phyloP scores from a whole-genome alignment of 2,113 vertebrate genomes.

The Xenopus borealis region DNA sequence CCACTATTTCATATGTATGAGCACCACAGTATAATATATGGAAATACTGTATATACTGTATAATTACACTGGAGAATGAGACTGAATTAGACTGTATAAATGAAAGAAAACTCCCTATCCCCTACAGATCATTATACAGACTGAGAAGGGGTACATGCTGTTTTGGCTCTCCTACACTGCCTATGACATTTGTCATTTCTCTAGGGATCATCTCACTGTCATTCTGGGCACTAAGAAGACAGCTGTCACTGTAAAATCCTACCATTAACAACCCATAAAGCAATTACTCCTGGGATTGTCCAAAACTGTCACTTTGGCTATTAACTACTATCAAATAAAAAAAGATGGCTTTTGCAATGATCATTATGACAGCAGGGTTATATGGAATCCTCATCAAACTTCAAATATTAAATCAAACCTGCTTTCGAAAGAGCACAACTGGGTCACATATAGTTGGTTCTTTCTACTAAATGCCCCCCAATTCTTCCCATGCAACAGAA shows the following conservation, averaged over 20 bases:
- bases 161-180: constrained; percentile 9
- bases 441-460: too few relatives aligned
- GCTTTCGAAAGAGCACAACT: too few relatives aligned
- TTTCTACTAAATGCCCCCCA: too few relatives aligned
- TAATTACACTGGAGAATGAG: constrained; percentile 8
- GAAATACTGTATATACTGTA: constrained; percentile 13
- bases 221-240: constrained; percentile 22
- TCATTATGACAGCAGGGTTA: constrained; percentile 7
- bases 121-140: constrained; percentile 19
- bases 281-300: constrained; percentile 34
- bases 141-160: constrained; percentile 14
- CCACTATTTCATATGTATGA: background rate
- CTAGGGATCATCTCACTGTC: constrained; percentile 6
- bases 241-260: constrained; percentile 39
- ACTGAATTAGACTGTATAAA: background rate
- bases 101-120: background rate
- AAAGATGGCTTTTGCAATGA: constrained; percentile 17
- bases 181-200: constrained; percentile 5
- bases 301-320: constrained; percentile 33
- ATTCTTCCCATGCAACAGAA: too few relatives aligned
- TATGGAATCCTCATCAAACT: constrained; percentile 9
- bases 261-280: constrained; percentile 36
- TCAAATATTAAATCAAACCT: background rate
- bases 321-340: constrained; percentile 36
- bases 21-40: background rate